These are phyloP conservation scores for Hirudinaria manillensis DNA, from an alignment of 2,888 invertebrate genomes.

Conservation along the genomic window DNA sequence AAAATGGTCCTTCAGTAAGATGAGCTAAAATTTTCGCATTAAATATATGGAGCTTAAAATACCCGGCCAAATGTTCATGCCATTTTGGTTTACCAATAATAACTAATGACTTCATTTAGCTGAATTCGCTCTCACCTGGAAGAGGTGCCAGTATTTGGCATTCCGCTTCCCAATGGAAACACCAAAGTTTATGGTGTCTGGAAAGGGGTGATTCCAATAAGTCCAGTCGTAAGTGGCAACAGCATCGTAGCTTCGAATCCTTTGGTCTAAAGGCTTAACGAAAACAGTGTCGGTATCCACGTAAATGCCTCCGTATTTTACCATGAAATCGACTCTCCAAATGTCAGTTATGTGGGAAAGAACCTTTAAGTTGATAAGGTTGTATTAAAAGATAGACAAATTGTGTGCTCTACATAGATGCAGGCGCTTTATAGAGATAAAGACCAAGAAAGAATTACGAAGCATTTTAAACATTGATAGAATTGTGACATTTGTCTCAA, in stretches of 20 bases:
- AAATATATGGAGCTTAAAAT: no score
- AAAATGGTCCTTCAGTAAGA: no score
- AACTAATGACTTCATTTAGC: not conserved
- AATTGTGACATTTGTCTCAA: not conserved
- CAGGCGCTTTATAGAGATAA: not conserved
- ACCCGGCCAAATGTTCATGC: no score
- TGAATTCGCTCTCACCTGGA: conserved; percentile 28
- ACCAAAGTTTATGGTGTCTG: conserved; percentile 43
- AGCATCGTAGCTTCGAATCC: conserved; percentile 44
- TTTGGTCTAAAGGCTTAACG: conserved; percentile 41
- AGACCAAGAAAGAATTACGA: not conserved
- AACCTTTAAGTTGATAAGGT: conserved; percentile 31
- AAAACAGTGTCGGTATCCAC: conserved; percentile 50
- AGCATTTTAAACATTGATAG: not conserved
- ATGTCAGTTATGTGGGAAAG: conserved; percentile 49
- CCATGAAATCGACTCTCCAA: conserved; percentile 48
- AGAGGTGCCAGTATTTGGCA: conserved; percentile 41
- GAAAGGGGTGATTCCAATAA: conserved; percentile 44
- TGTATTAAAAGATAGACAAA: no score
- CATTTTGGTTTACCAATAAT: no score
- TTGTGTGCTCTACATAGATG: not conserved
- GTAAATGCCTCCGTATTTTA: conserved; percentile 51
- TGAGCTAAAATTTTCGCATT: no score
- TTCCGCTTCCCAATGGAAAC: conserved; percentile 47
- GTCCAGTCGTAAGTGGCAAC: conserved; percentile 49